These are phyloP conservation scores for Caranx ignobilis DNA, from an alignment of 2,113 vertebrate genomes.

Conservation along the genomic window DNA sequence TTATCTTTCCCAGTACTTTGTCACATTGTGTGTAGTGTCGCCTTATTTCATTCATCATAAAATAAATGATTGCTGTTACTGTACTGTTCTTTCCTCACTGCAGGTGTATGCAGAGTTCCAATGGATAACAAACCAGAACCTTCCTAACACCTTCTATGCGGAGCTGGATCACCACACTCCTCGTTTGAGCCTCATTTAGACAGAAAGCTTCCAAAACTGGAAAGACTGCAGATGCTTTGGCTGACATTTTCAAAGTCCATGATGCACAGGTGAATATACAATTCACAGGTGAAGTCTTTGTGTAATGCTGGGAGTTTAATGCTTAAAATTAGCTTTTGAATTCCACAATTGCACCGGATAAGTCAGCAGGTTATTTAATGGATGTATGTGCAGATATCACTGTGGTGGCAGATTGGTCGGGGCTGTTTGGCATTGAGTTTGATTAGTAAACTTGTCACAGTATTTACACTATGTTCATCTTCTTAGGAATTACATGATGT, in stretches of 20 bases:
- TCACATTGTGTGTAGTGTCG: neutral
- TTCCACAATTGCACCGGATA: neutral
- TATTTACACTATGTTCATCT: slow-evolving; percentile 19
- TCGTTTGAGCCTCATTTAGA: neutral
- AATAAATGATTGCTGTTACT: neutral
- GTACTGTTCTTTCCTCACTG: neutral
- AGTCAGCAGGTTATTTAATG: slow-evolving; percentile 16
- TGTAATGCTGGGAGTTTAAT: neutral
- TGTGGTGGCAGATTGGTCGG: neutral
- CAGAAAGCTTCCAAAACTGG: neutral
- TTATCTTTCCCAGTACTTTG: neutral
- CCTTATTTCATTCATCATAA: neutral
- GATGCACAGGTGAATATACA: neutral
- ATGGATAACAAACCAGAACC: no score
- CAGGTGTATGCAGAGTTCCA: no score
- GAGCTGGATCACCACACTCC: neutral
- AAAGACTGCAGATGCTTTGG: neutral
- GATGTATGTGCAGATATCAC: slow-evolving; percentile 2
- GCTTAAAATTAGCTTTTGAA: neutral
- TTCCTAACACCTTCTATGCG: no score
- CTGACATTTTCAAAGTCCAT: neutral
- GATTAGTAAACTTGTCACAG: neutral
- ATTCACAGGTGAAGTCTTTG: neutral
- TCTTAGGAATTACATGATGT: slow-evolving; percentile 28
- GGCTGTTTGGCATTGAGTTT: slow-evolving; percentile 1